Base-by-base conservation (phyloP, 2,113 vertebrate species). In the Heloderma charlesbogerti region DNA sequence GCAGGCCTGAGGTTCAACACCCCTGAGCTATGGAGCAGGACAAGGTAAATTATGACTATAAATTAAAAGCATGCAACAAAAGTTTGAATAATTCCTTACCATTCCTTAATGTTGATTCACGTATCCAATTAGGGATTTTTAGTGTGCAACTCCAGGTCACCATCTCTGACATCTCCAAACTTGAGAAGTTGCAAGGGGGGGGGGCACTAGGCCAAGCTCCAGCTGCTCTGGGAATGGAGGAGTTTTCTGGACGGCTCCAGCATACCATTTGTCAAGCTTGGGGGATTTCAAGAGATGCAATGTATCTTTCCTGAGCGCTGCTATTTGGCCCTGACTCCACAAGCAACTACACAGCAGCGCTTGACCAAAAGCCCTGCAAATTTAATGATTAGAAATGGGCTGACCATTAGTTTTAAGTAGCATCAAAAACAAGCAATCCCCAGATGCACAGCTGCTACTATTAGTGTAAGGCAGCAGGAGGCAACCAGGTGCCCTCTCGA, bases 331-430 rank as follows among this genome's bases (percentile, higher is more conserved):
- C 48, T 2, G 34, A 54, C 22, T 43, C 63, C 34, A 48, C 20
- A 67, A 75, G 4, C 69, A 75, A 37, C 22, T 71, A 29, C 22
- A 18, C 79, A 60, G 88, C 29, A 60, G 88, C 18, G 43, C 72
- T 71, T 29, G 15, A 54, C 69, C 3, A 3, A 89, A 51, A 63
- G 57, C 60, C 27, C 12, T 90, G 89, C 75, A 90, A 90, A 85
- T 90, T 90, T 90, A 90, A 90, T 90, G 89, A 85, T 29, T 63
- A 37, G 71, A 78, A 90, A 90, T 85, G 83, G 72, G 60, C 16
- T 75, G 72, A 54, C 72, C 82, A 85, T 90, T 90, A 84, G 83
- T 63, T 84, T 77, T 77, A 90, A 90, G 72, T 48, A 86, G 82
- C 60, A 13, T 48, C 54, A 66, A 34, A 78, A 51, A 3, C 3